phyloP scores from a whole-genome alignment of 2,888 invertebrate species.

The Girardia tigrina region DNA sequence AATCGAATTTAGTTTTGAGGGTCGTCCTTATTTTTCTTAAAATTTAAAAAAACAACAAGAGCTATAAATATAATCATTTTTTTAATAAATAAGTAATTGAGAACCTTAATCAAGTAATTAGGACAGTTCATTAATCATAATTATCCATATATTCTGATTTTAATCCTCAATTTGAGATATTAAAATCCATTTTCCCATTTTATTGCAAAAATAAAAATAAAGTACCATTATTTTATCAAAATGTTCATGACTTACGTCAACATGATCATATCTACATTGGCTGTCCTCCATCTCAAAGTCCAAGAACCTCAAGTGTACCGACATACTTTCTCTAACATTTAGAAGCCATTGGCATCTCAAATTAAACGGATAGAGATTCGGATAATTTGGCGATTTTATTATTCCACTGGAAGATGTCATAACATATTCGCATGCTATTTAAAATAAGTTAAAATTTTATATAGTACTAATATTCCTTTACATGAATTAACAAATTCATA shows the following conservation, averaged over 20 bases:
- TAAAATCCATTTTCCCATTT: too few species aligned
- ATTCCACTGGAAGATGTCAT: neutral
- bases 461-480: neutral
- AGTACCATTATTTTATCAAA: too few species aligned
- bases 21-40: too few species aligned
- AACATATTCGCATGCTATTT: neutral
- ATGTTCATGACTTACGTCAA: slow-evolving; percentile 18
- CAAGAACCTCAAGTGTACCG: neutral
- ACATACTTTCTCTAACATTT: neutral
- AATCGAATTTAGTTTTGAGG: too few species aligned
- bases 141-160: too few species aligned
- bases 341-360: neutral
- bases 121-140: too few species aligned
- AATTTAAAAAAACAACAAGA: too few species aligned
- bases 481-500: slow-evolving; percentile 1
- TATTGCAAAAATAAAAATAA: too few species aligned
- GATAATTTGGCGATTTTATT: slow-evolving; percentile 11
- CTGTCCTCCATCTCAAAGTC: neutral
- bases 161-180: too few species aligned
- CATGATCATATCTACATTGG: neutral
- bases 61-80: too few species aligned
- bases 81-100: too few species aligned
- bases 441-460: neutral
- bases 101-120: too few species aligned
- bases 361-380: neutral